Evolutionary conservation across 2,888 invertebrate species (phyloP), one percentile per base, ranked within the genome.

Genomic region (Temnothorax unifasciatus): DNA sequence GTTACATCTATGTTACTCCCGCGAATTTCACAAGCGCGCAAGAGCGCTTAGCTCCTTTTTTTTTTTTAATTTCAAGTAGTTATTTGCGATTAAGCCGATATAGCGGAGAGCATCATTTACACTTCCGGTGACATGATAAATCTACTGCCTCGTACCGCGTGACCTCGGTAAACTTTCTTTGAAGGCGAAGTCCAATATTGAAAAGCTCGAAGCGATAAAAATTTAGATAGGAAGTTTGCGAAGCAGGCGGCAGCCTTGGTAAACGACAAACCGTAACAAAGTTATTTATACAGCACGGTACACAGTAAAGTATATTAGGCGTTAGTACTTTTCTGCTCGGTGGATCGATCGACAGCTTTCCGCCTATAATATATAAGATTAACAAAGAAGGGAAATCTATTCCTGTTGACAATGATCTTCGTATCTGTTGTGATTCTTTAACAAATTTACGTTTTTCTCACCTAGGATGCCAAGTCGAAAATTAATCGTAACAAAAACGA

Each of bases 401-500:
- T 11, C 18, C 25, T 4, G 29, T 15, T 52, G 69, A 29, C 15
- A 25, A 21, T 38, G 38, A 47, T 44, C 29, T 66, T 41, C 25
- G 29, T 47, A 47, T 44, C 47, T 21, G 1, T 38, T 15, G 38
- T 11, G 1, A 6, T 18, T 73, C 11, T 25, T 15, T 15, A 2
- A 41, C 2, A 13, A 21, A 54, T 41, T 9, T 38, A 38, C 25
- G 11, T 15, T 3, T 21, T 18, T 95, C 96, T 96, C 95, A 98
- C 98, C 98, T 88, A 98, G 95, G 91, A 98, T 97, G 18, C 98
- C 98, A 18, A 98, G 95, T 57, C 98, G 96, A 93, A 97, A 98
- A 95, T 98, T 98, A 84, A 98, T 95, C 1, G 98, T 98, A 81
- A 98, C 97, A 76, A 98, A 98, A 95, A 98, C 97, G 64, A 98